These are phyloP conservation scores for Sinentomon sp. DNA, from an alignment of 2,888 invertebrate genomes.

Conservation along the genomic window DNA sequence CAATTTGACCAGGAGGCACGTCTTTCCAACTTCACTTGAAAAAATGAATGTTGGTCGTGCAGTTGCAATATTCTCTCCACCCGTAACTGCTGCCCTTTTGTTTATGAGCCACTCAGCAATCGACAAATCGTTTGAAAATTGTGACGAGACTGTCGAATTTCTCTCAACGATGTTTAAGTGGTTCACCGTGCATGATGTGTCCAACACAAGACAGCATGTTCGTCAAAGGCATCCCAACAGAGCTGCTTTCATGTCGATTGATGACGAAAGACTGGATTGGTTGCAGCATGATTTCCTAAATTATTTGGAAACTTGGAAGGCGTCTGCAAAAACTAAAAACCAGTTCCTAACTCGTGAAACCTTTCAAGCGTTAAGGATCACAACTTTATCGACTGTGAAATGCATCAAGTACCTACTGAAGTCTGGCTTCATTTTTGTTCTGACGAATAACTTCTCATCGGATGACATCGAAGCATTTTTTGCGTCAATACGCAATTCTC, in stretches of 20 bases:
- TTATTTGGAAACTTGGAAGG: constrained; percentile 1
- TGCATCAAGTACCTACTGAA: constrained; percentile 5
- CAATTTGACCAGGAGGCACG: constrained; percentile 7
- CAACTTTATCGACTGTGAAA: constrained; percentile 6
- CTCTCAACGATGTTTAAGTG: too few relatives aligned
- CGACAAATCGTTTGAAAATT: too few relatives aligned
- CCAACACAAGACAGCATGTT: too few relatives aligned
- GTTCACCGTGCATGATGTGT: too few relatives aligned
- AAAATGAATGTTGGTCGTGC: constrained; percentile 12
- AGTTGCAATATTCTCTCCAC: constrained; percentile 9
- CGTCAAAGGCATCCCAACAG: too few relatives aligned
- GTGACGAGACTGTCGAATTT: too few relatives aligned
- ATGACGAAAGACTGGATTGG: too few relatives aligned
- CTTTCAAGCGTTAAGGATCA: constrained; percentile 5
- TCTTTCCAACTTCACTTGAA: constrained; percentile 9
- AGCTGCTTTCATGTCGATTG: too few relatives aligned
- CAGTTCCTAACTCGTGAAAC: constrained; percentile 9
- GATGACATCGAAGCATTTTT: constrained; percentile 9
- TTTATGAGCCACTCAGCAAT: too few relatives aligned
- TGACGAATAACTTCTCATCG: constrained; percentile 6
- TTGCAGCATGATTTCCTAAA: neutral
- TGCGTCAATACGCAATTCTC: constrained; percentile 2
- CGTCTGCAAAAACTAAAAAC: too few relatives aligned
- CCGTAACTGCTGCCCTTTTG: too few relatives aligned
- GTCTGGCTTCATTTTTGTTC: constrained; percentile 8